Percentiles rank a stretch among this genome's conserved stretches.
Evolutionary conservation across 2,888 invertebrate species (phyloP).

Genomic region (Apotomis betuletana): DNA sequence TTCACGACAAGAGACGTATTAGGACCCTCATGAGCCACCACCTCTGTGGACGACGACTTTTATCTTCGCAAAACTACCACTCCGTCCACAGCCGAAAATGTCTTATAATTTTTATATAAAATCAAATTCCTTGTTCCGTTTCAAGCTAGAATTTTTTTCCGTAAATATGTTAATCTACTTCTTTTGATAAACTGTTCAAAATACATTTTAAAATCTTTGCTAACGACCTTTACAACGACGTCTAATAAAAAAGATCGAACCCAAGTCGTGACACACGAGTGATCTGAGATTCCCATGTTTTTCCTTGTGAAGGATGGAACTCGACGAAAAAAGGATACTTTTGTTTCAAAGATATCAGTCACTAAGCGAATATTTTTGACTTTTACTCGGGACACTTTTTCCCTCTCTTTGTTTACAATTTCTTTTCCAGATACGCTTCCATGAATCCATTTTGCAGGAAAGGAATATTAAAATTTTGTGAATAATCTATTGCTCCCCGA

Average conservation of each 20-base stretch:
- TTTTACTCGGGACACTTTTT: slow-evolving; percentile 27
- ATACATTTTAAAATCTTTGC: background rate
- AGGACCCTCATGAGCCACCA: too few relatives aligned
- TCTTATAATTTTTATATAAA: too few relatives aligned
- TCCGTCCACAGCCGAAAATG: too few relatives aligned
- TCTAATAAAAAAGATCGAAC: background rate
- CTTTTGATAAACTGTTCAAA: too few relatives aligned
- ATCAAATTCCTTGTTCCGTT: too few relatives aligned
- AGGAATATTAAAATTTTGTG: slow-evolving; percentile 37
- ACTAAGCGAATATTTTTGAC: slow-evolving; percentile 23
- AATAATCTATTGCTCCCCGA: slow-evolving; percentile 35
- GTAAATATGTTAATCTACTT: too few relatives aligned
- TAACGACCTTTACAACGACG: slow-evolving; percentile 13
- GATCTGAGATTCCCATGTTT: slow-evolving; percentile 23
- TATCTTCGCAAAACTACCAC: too few relatives aligned
- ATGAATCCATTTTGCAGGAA: slow-evolving; percentile 33
- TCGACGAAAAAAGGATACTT: slow-evolving; percentile 18
- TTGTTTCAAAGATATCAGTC: slow-evolving; percentile 31
- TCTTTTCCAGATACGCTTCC: slow-evolving; percentile 34
- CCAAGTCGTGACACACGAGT: slow-evolving; percentile 13
- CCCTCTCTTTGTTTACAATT: slow-evolving; percentile 33
- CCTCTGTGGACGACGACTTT: too few relatives aligned
- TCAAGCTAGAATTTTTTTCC: too few relatives aligned
- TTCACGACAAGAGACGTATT: too few relatives aligned
- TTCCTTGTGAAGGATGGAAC: slow-evolving; percentile 5